These are phyloP conservation scores for Carterocephalus palaemon DNA, from an alignment of 2,888 invertebrate species.

Conservation along the genomic window DNA sequence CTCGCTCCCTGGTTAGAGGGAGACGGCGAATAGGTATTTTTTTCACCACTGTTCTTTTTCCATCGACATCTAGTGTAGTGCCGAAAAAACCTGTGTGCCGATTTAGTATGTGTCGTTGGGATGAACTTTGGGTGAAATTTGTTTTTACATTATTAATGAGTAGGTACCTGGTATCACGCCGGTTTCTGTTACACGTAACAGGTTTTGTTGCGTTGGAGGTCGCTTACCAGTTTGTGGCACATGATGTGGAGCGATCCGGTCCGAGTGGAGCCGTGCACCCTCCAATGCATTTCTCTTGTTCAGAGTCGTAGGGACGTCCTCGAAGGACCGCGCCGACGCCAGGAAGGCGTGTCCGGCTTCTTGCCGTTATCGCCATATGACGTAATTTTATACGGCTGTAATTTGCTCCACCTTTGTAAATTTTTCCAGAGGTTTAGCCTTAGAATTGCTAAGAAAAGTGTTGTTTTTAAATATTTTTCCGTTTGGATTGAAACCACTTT, in stretches of 20 bases:
- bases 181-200: conserved; percentile 71
- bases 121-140: conserved; percentile 31
- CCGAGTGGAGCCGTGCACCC: conserved; percentile 53
- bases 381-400: conserved; percentile 52
- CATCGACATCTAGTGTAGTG: conserved; percentile 48
- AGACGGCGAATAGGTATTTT: conserved; percentile 59
- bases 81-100: conserved; percentile 42
- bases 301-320: conserved; percentile 50
- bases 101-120: conserved; percentile 30
- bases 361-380: conserved; percentile 68
- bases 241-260: conserved; percentile 63
- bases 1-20: conserved; percentile 50
- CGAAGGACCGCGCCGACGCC: conserved; percentile 65
- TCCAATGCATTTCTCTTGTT: conserved; percentile 60
- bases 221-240: conserved; percentile 72
- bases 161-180: conserved; percentile 44
- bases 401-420: conserved; percentile 3
- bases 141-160: conserved; percentile 47
- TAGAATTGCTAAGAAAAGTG: no score
- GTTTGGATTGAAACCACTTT: no score
- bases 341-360: conserved; percentile 70
- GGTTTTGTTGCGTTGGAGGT: conserved; percentile 75
- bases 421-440: no score
- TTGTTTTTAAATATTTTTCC: neutral
- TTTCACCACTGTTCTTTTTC: conserved; percentile 51